phyloP scores from a whole-genome alignment of 2,888 invertebrate genomes.

The Hirtodrosophila alboralis region DNA sequence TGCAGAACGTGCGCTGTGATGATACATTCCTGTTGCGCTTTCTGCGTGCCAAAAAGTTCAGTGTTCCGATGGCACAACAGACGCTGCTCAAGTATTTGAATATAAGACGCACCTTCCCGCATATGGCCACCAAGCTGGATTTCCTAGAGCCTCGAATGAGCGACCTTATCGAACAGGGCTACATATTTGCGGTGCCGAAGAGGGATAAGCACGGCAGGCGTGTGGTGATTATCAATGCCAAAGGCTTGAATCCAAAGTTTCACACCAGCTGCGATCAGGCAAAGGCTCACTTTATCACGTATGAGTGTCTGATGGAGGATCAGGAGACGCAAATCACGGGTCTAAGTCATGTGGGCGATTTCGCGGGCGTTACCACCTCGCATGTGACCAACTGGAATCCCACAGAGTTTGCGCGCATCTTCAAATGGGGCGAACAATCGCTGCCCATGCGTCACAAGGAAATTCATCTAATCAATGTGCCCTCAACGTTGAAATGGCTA shows the following conservation, averaged over 20 bases:
- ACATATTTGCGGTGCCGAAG: slow-evolving; percentile 90
- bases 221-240: slow-evolving; percentile 88
- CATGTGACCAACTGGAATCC: slow-evolving; percentile 90
- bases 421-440: slow-evolving; percentile 93
- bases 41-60: slow-evolving; percentile 91
- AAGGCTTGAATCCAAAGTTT: slow-evolving; percentile 88
- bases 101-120: slow-evolving; percentile 88
- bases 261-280: slow-evolving; percentile 89
- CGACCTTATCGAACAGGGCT: slow-evolving; percentile 89
- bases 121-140: slow-evolving; percentile 88
- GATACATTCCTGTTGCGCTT: slow-evolving; percentile 90
- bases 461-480: slow-evolving; percentile 89
- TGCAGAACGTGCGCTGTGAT: slow-evolving; percentile 89
- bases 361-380: slow-evolving; percentile 86
- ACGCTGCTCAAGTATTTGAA: slow-evolving; percentile 91
- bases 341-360: slow-evolving; percentile 89
- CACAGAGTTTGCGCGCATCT: slow-evolving; percentile 88
- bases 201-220: slow-evolving; percentile 89
- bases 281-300: slow-evolving; percentile 88
- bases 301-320: slow-evolving; percentile 90
- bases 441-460: slow-evolving; percentile 92
- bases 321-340: slow-evolving; percentile 91
- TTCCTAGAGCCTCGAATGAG: slow-evolving; percentile 86
- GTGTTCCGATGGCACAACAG: slow-evolving; percentile 91
- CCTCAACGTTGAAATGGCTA: slow-evolving; percentile 89